Evolutionary conservation across 92 coral and sea anemone genomes (phyloP).

Genomic region (Montipora capitata): DNA sequence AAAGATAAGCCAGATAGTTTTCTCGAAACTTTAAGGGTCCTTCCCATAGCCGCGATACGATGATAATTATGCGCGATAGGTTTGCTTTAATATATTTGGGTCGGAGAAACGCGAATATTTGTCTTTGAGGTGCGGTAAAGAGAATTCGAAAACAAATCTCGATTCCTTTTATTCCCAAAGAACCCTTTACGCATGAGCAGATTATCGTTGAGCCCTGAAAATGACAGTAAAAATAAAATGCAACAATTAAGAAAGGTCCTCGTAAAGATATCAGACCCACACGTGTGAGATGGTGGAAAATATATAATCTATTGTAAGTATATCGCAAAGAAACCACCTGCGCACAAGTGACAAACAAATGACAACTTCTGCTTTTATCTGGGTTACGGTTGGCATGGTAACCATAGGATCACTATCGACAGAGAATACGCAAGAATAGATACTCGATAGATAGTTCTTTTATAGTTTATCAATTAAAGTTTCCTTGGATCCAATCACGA

Average conservation of each 20-base stretch:
- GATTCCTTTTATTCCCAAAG: neutral
- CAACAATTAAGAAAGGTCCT: constrained; percentile 17
- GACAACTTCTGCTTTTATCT: constrained; percentile 18
- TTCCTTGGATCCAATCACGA: neutral
- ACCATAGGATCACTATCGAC: constrained; percentile 17
- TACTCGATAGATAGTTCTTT: neutral
- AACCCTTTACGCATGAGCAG: neutral
- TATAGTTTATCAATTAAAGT: neutral
- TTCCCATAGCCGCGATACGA: constrained; percentile 28
- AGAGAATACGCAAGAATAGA: neutral
- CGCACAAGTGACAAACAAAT: constrained; percentile 1
- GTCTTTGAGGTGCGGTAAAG: constrained; percentile 16
- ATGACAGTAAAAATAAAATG: constrained; percentile 14
- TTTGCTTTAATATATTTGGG: constrained; percentile 26
- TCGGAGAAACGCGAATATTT: constrained; percentile 47
- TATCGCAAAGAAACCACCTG: constrained; percentile 37
- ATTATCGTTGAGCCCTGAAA: constrained; percentile 1
- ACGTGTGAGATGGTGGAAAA: neutral
- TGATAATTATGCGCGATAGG: constrained; percentile 52
- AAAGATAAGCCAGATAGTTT: neutral
- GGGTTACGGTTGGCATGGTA: constrained; percentile 21
- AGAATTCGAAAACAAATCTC: constrained; percentile 39
- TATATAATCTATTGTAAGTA: neutral
- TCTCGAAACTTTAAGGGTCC: neutral
- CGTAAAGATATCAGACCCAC: neutral